Percentiles rank a stretch among this genome's conserved stretches.
These are phyloP conservation scores for Watersipora subatra DNA, from an alignment of 1,140 invertebrate genomes.

Conservation along the genomic window DNA sequence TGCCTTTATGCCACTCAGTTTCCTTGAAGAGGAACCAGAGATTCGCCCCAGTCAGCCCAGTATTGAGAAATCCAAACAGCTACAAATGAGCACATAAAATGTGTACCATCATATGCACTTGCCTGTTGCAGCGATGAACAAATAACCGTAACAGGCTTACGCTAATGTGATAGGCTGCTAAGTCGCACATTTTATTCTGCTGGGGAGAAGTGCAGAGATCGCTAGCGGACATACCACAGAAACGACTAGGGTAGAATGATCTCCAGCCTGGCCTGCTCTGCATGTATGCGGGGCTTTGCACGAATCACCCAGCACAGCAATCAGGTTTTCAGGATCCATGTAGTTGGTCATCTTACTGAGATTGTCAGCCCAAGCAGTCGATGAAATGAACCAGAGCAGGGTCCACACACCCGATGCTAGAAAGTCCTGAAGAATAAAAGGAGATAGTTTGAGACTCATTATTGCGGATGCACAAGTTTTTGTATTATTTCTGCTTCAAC, in stretches of 20 bases:
- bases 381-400: constrained; percentile 50
- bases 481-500: too few relatives aligned
- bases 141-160: too few relatives aligned
- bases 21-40: constrained; percentile 63
- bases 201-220: too few relatives aligned
- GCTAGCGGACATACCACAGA: too few relatives aligned
- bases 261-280: neutral
- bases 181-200: too few relatives aligned
- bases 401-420: constrained; percentile 45
- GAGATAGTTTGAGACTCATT: too few relatives aligned
- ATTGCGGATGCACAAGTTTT: too few relatives aligned
- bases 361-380: constrained; percentile 51
- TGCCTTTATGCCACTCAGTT: constrained; percentile 48
- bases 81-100: too few relatives aligned
- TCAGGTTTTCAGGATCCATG: constrained; percentile 31
- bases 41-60: constrained; percentile 53
- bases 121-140: too few relatives aligned
- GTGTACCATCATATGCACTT: too few relatives aligned
- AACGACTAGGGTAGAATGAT: neutral
- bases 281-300: neutral
- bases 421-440: constrained; percentile 44
- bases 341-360: constrained; percentile 43
- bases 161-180: too few relatives aligned
- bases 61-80: constrained; percentile 58
- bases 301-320: neutral